Conservation (phyloP, 2,797 vertebrate genomes). For the Eidolon dupreanum region DNA sequence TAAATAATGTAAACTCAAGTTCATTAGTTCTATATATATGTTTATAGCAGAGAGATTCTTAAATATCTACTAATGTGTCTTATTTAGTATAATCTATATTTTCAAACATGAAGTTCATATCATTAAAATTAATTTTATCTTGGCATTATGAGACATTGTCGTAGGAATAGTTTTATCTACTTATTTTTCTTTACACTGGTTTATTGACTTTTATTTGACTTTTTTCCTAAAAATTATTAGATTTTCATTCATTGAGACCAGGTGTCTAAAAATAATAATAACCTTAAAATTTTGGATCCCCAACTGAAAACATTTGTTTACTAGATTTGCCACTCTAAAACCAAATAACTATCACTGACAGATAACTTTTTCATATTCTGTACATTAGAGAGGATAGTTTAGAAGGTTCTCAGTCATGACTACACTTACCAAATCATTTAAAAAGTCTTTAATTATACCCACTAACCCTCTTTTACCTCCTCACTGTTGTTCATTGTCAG, state of each 20-base stretch:
- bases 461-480: not conserved
- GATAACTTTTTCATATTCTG: not conserved
- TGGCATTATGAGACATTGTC: not conserved
- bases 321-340: constrained; percentile 52
- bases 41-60: not conserved
- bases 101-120: constrained; percentile 9
- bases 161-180: not conserved
- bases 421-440: not conserved
- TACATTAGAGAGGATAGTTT: not conserved
- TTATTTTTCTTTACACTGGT: constrained; percentile 29
- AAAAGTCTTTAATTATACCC: constrained; percentile 53
- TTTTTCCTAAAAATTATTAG: constrained; percentile 11
- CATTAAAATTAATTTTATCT: not conserved
- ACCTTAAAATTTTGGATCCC: not conserved
- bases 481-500: not conserved
- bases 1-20: constrained; percentile 13
- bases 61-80: not conserved
- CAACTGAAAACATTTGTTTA: constrained; percentile 7
- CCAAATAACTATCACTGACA: not conserved
- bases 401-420: fast-evolving
- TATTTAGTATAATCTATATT: not conserved
- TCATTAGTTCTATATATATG: not conserved
- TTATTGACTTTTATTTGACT: not conserved
- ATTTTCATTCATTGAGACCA: not conserved
- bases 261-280: not conserved